Conservation (phyloP, 1,140 invertebrate species). For the Pentalonia nigronervosa region DNA sequence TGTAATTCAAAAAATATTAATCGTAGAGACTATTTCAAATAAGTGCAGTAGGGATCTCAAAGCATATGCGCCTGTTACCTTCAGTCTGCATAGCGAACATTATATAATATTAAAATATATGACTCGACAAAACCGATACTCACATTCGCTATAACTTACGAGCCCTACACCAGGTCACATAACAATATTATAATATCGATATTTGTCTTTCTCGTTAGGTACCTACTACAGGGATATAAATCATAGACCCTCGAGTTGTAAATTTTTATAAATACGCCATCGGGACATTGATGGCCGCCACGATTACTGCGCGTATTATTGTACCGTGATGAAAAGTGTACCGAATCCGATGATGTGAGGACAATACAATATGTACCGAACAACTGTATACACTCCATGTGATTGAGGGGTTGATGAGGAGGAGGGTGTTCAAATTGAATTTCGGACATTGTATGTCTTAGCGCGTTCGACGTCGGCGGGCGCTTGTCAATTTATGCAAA, state of each 20-base stretch:
- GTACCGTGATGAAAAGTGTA: background rate
- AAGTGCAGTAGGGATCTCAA: no score
- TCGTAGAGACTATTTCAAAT: background rate
- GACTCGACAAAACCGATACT: background rate
- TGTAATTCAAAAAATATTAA: background rate
- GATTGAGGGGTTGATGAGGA: background rate
- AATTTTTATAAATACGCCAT: background rate
- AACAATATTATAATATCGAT: background rate
- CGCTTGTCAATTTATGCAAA: slow-evolving; percentile 4
- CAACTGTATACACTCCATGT: background rate
- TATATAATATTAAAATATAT: background rate
- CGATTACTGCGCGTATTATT: background rate
- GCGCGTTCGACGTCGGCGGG: background rate
- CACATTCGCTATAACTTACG: no score
- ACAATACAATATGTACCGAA: background rate
- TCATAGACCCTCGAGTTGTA: background rate
- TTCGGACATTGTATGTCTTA: background rate
- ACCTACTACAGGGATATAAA: background rate
- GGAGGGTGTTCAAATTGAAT: background rate
- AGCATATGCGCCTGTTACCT: background rate
- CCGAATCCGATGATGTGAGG: no score
- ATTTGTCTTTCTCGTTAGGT: background rate
- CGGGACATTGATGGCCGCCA: no score
- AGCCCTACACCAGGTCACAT: background rate
- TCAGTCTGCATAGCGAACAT: background rate